Conservation (phyloP, 2,113 vertebrate species). For the Pachycephala philippinensis region DNA sequence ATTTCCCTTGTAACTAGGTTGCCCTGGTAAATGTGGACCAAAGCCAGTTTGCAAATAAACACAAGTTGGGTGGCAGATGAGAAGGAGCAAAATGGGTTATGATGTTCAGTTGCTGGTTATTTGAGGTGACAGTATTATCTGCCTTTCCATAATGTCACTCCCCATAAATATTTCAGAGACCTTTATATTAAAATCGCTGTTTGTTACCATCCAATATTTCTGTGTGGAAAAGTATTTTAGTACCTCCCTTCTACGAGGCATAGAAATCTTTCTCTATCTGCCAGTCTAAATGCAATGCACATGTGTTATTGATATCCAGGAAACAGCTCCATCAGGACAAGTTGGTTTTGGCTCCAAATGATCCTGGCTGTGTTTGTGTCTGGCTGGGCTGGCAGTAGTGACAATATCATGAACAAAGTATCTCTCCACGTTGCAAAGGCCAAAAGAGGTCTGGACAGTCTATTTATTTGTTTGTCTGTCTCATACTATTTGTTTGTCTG, state of each 20-base stretch:
- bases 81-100: neutral
- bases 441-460: neutral
- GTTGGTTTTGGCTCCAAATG: neutral
- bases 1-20: neutral
- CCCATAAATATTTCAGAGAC: neutral
- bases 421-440: neutral
- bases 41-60: neutral
- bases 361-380: neutral
- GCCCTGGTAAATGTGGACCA: neutral
- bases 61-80: neutral
- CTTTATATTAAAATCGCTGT: neutral
- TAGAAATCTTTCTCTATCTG: neutral
- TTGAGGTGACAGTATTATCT: neutral
- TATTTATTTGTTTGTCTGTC: neutral
- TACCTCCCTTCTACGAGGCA: neutral
- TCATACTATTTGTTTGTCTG: neutral
- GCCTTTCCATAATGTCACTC: neutral
- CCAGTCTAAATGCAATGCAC: neutral
- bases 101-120: neutral
- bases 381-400: neutral
- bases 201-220: neutral
- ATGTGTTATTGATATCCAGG: neutral
- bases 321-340: neutral
- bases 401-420: neutral
- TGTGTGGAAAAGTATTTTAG: neutral